These are phyloP conservation scores for Spisula subtruncata DNA, from an alignment of 2,888 invertebrate species.

Conservation along the genomic window DNA sequence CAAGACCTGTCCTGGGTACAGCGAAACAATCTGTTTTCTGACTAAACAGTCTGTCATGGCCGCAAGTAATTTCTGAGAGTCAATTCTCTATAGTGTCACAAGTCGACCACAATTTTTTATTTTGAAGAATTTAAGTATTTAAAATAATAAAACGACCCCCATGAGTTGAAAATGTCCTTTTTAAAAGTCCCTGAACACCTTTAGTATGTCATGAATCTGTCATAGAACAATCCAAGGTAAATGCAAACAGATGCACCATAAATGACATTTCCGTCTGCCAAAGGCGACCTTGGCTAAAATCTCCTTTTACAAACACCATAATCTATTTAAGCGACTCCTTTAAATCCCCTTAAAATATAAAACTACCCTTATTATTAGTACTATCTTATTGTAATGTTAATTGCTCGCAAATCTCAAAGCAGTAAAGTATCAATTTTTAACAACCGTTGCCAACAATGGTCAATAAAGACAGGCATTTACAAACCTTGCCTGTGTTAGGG, in stretches of 20 bases:
- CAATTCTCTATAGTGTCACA: too few relatives aligned
- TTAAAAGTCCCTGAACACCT: background rate
- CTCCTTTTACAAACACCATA: slow-evolving; percentile 34
- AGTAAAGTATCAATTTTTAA: slow-evolving; percentile 49
- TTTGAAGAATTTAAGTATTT: background rate
- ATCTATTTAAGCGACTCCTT: slow-evolving; percentile 43
- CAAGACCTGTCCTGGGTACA: too few relatives aligned
- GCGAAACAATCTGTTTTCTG: too few relatives aligned
- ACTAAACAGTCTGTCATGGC: too few relatives aligned
- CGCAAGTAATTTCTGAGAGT: too few relatives aligned
- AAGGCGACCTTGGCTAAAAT: slow-evolving; percentile 9
- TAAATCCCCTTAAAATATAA: slow-evolving; percentile 46
- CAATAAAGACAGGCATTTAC: slow-evolving; percentile 47
- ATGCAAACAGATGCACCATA: slow-evolving; percentile 37
- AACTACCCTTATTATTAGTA: slow-evolving; percentile 28
- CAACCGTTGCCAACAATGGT: slow-evolving; percentile 40
- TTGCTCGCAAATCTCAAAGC: slow-evolving; percentile 31
- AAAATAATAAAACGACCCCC: background rate
- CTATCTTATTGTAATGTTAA: slow-evolving; percentile 53
- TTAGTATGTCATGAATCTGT: slow-evolving; percentile 19
- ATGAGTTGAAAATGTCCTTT: background rate
- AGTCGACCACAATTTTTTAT: too few relatives aligned
- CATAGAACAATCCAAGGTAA: background rate
- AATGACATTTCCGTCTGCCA: slow-evolving; percentile 39
- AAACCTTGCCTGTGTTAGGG: slow-evolving; percentile 34